Evolutionary conservation across 2,797 vertebrate genomes (phyloP).

Genomic region (Nannoperca australis): DNA sequence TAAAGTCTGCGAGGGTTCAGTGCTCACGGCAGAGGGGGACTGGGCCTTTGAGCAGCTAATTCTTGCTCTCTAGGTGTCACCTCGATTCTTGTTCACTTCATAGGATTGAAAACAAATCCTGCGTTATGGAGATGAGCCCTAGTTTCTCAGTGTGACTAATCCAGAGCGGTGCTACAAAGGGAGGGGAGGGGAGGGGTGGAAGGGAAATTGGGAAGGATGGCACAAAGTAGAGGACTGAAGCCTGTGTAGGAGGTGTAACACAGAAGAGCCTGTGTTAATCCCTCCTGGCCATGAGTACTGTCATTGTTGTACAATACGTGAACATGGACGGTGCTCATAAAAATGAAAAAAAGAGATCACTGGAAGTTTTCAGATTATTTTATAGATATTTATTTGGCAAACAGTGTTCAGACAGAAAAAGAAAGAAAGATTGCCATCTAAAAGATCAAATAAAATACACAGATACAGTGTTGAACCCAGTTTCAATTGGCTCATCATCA

Average conservation of each 20-base stretch:
- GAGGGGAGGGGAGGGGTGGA: conserved; percentile 31
- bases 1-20: neutral
- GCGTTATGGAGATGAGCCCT: conserved; percentile 84
- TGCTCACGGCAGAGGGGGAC: neutral
- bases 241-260: conserved; percentile 77
- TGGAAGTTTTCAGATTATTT: conserved; percentile 1
- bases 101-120: conserved; percentile 78
- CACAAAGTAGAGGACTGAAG: conserved; percentile 65
- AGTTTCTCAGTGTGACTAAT: conserved; percentile 81
- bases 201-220: conserved; percentile 64
- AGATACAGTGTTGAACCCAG: neutral
- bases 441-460: neutral
- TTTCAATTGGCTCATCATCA: neutral
- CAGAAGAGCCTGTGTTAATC: conserved; percentile 71
- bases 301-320: conserved; percentile 44
- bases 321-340: conserved; percentile 34
- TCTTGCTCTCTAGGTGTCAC: conserved; percentile 58
- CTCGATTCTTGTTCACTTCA: conserved; percentile 70
- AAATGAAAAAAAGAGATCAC: conserved; percentile 2
- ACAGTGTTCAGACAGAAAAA: neutral
- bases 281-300: conserved; percentile 51
- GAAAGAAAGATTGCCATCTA: neutral
- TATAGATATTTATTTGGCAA: neutral
- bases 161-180: conserved; percentile 65
- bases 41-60: conserved; percentile 12